A percentile compares a stretch with the other conserved stretches of the same genome.
phyloP scores from a whole-genome alignment of 2,797 vertebrate genomes.

The Philypnodon macrostomus region DNA sequence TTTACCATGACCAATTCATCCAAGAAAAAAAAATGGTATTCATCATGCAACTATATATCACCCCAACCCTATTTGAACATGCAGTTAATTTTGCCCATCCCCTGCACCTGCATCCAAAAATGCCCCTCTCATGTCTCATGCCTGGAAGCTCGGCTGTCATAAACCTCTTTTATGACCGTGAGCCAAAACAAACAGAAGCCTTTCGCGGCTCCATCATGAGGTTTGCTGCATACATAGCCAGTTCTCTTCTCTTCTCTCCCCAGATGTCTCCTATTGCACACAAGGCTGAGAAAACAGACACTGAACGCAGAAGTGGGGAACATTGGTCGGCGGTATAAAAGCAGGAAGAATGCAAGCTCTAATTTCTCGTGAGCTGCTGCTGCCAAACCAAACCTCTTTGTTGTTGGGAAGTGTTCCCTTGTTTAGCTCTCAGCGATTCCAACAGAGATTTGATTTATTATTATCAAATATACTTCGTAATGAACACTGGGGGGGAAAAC shows the following conservation, averaged over 20 bases:
- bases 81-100: too few species aligned
- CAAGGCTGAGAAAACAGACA: conserved; percentile 50
- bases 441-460: conserved; percentile 48
- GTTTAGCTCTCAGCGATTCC: conserved; percentile 40
- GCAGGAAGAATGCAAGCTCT: conserved; percentile 29
- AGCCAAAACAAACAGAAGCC: conserved; percentile 37
- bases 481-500: conserved; percentile 28
- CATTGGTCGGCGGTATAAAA: conserved; percentile 47
- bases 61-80: too few species aligned
- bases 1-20: too few species aligned
- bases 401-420: conserved; percentile 58
- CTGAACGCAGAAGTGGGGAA: conserved; percentile 23
- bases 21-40: too few species aligned
- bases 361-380: conserved; percentile 50
- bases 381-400: conserved; percentile 70
- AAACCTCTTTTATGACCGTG: conserved; percentile 16
- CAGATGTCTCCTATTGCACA: conserved; percentile 46
- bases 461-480: conserved; percentile 33
- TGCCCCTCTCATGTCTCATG: conserved; percentile 15
- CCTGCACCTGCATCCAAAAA: conserved; percentile 1
- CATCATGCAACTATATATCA: too few species aligned
- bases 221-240: conserved; percentile 10
- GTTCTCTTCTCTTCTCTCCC: too few species aligned
- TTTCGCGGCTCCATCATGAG: background rate
- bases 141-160: conserved; percentile 30